Base-by-base conservation (phyloP, 2,113 vertebrate genomes). In the Platichthys stellatus region DNA sequence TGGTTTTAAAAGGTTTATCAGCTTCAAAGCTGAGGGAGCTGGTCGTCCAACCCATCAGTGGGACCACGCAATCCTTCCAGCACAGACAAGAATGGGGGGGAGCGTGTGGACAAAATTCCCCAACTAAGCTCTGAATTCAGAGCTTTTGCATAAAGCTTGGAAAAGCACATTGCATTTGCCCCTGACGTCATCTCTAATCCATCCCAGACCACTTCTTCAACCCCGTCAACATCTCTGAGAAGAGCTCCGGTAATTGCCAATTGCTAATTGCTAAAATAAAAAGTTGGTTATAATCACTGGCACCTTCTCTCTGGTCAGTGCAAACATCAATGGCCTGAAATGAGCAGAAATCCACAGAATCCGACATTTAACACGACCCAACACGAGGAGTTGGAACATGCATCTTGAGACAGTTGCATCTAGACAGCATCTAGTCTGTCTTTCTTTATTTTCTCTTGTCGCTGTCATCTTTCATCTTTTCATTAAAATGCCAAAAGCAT, bases 1-100 rank as follows among this genome's bases (percentile, higher is more conserved):
- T 88, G 92, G 85, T 92, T 93, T 88, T 92, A 94, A 94, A 92
- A 87, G 93, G 91, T 93, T 94, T 93, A 93, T 90, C 83, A 86
- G 88, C 93, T 94, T 94, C 92, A 94, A 94, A 94, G 93, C 88
- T 69, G 77, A 86, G 78, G 67, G 83, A 88, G 80, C 91, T 74
- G 85, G 79, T 88, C 80, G 81, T 86, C 89, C 81, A 87, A 72
- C 82, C 84, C 89, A 85, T 91, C 88, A 80, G 85, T 84, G 84
- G 74, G 85, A 86, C 90, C 81, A 81, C 78, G 74, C 84, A 89
- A 89, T 93, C 90, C 92, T 94, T 86, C 89, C 86, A 91, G 91
- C 82, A 3, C 84, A 54, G 58, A 86, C 83, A 80, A 91, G 80
- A 93, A 93, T 90, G 86, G 84, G 78, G 61, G 61, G 18, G 75